Conservation (phyloP, 2,797 vertebrate genomes). For the Potorous gilbertii region DNA sequence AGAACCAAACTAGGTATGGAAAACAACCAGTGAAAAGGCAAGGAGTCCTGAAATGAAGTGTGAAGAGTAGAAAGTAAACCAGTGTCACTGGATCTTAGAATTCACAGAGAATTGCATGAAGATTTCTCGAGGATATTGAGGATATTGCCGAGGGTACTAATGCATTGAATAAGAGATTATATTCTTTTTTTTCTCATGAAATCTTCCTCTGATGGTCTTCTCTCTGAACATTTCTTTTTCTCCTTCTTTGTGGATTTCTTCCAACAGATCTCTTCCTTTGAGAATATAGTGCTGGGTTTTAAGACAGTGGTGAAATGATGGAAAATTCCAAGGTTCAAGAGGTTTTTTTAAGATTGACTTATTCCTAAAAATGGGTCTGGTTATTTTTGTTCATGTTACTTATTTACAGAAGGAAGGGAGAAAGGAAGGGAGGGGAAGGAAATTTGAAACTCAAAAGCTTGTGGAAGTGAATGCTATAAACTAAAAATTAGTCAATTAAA, state of each 20-base stretch:
- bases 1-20: background rate
- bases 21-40: background rate
- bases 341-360: background rate
- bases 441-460: no score
- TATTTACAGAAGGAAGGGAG: background rate
- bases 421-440: no score
- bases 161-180: background rate
- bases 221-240: background rate
- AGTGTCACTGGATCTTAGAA: background rate
- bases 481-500: no score
- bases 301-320: background rate
- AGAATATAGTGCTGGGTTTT: background rate
- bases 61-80: background rate
- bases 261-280: background rate
- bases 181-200: background rate
- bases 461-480: no score
- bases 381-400: background rate
- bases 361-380: background rate
- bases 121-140: background rate
- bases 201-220: background rate
- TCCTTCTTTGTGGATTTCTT: background rate
- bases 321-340: background rate
- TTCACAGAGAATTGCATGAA: background rate
- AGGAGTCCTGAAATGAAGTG: background rate
- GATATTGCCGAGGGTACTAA: background rate